Evolutionary conservation across 2,113 vertebrate species (phyloP), one percentile per base, ranked within the genome.

Genomic region (Hippocampus zosterae): DNA sequence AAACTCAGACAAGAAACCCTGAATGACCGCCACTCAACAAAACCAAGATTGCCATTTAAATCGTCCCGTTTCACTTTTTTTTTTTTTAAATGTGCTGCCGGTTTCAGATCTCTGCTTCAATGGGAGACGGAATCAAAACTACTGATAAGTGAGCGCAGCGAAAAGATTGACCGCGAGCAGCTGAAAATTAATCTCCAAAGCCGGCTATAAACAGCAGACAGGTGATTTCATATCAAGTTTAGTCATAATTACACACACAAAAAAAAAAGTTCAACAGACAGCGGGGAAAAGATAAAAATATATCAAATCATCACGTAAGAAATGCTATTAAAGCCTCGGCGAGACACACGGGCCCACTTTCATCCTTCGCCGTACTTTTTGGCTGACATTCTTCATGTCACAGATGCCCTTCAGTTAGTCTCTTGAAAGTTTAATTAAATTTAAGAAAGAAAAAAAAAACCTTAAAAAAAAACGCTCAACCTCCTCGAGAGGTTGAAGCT

Each of bases 201-300:
- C 12, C 37, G 10, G 9, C 37, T 57, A 25, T 56, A 60, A 64
- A 71, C 44, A 56, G 76, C 67, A 64, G 69, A 68, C 70, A 66
- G 68, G 67, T 65, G 61, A 70, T 61, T 68, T 61, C 27, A 29
- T 29, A 73, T 71, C 59, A 8, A 63, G 67, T 50, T 63, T 69
- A 70, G 29, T 40, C 70, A 23, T 64, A 70, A 67, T 69, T 56
- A 74, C 23, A 67, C 61, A 61, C 11, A 59, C n/a, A 27, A 27
- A 27, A 27, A 60, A 65, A 52, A 19, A 42, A 68, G 16, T 69
- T 48, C 50, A 48, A 52, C n/a, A 25, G 1, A 73, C 42, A 55
- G 16, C 48, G 70, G 50, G 5, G 41, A 16, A 12, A 2, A 18
- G 69, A 68, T 80, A 75, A 79, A 82, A 85, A 76, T 77, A 77